These are phyloP conservation scores for Drosophila anomalata DNA, from an alignment of 2,888 invertebrate species.

Conservation along the genomic window DNA sequence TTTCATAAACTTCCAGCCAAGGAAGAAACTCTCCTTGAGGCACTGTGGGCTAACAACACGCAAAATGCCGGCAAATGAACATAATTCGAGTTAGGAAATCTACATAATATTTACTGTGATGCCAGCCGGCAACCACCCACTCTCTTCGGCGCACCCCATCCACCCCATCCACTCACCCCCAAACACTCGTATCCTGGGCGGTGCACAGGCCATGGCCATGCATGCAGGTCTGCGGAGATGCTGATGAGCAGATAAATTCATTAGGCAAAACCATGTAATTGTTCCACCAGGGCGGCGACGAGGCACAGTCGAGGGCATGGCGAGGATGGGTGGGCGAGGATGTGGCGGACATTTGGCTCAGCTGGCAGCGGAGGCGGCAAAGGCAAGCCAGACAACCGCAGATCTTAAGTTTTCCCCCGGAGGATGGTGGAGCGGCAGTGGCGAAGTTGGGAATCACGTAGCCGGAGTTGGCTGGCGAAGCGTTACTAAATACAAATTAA, in stretches of 20 bases:
- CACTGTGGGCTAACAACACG: conserved; percentile 58
- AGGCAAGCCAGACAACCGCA: conserved; percentile 60
- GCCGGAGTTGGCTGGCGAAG: conserved; percentile 48
- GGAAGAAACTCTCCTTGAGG: conserved; percentile 8
- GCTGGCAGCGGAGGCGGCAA: conserved; percentile 46
- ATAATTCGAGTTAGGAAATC: conserved; percentile 83
- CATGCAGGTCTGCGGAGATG: conserved; percentile 63
- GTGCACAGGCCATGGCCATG: conserved; percentile 38
- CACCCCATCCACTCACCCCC: conserved; percentile 14
- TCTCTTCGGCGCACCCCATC: conserved; percentile 20
- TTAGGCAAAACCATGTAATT: conserved; percentile 84
- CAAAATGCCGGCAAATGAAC: conserved; percentile 74
- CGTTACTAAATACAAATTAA: conserved; percentile 83
- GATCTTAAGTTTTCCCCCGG: conserved; percentile 68
- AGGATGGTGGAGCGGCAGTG: conserved; percentile 11
- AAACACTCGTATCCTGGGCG: conserved; percentile 22
- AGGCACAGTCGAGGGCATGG: conserved; percentile 52
- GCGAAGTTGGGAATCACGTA: conserved; percentile 45
- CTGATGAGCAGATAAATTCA: conserved; percentile 84
- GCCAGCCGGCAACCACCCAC: conserved; percentile 28
- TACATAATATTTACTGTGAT: conserved; percentile 81
- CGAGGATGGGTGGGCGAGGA: conserved; percentile 16
- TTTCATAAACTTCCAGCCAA: conserved; percentile 68
- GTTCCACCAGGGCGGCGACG: conserved; percentile 80
- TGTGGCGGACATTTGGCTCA: conserved; percentile 56